Conservation (phyloP, 2,113 vertebrate genomes). For the Dicrurus megarhynchus region DNA sequence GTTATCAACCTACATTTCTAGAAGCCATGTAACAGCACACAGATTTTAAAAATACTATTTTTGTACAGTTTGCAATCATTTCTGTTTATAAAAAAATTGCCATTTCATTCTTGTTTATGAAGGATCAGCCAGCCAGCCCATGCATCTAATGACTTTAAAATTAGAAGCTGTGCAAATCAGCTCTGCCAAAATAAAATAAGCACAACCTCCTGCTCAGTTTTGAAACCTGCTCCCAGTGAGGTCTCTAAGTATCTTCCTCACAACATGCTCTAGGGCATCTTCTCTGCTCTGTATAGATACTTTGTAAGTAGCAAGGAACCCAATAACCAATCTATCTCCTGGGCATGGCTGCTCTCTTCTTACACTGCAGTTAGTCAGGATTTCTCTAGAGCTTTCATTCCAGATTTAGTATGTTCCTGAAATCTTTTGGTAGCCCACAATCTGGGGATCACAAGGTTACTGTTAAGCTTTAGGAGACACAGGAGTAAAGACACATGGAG, state of each 20-base stretch:
- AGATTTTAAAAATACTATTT: background rate
- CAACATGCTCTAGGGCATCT: constrained; percentile 6
- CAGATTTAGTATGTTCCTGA: background rate
- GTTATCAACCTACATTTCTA: constrained; percentile 19
- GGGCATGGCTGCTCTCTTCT: constrained; percentile 12
- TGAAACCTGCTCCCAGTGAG: constrained; percentile 25
- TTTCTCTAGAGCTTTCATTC: background rate
- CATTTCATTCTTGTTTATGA: constrained; percentile 64
- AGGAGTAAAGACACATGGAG: constrained; percentile 37
- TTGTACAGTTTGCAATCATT: background rate
- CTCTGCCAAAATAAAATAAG: constrained; percentile 58
- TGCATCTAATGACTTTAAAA: constrained; percentile 64
- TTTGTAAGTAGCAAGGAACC: background rate
- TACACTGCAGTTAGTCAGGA: background rate
- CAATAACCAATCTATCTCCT: background rate
- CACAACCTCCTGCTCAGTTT: constrained; percentile 41
- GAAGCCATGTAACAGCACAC: background rate
- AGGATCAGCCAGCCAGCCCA: constrained; percentile 53
- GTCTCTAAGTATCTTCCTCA: background rate
- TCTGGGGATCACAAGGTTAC: background rate
- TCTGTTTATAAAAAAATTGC: constrained; percentile 18
- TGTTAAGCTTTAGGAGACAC: constrained; percentile 26
- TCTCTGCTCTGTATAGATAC: background rate
- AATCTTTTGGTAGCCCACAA: background rate
- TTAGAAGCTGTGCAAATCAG: constrained; percentile 60